phyloP scores from a whole-genome alignment of 2,888 invertebrate species.

The Clanis bilineata region DNA sequence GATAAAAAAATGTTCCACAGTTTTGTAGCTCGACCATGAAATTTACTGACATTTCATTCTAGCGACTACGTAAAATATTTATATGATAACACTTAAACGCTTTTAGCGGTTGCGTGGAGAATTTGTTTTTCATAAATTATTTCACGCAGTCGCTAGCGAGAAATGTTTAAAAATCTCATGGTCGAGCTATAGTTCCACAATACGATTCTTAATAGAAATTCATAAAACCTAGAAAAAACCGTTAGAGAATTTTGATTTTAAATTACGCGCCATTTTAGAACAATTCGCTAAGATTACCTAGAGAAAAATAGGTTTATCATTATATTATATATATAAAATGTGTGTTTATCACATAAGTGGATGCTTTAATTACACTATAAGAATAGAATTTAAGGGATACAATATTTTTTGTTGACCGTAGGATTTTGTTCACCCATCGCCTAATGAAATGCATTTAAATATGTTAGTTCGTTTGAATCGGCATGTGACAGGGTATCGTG shows the following conservation, averaged over 20 bases:
- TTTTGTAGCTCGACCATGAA: no score
- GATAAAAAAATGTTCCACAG: no score
- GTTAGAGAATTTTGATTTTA: not conserved
- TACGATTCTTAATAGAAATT: slow-evolving; percentile 8
- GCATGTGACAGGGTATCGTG: slow-evolving; percentile 77
- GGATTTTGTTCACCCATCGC: slow-evolving; percentile 32
- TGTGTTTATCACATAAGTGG: slow-evolving; percentile 63
- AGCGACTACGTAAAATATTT: no score
- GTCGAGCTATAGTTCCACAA: no score
- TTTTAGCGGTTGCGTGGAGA: no score
- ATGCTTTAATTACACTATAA: slow-evolving; percentile 80
- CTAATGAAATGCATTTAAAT: slow-evolving; percentile 53
- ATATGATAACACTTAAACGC: no score
- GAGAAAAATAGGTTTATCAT: slow-evolving; percentile 23
- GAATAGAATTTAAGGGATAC: slow-evolving; percentile 57
- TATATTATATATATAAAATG: slow-evolving; percentile 45
- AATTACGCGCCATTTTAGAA: not conserved
- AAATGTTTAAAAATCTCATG: no score
- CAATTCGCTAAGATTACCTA: slow-evolving; percentile 20
- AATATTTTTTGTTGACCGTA: slow-evolving; percentile 54
- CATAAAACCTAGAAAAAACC: not conserved
- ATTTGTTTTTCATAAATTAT: no score
- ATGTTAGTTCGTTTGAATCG: slow-evolving; percentile 45
- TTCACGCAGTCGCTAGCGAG: no score
- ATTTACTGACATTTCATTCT: no score